Percentiles rank a stretch among this genome's conserved stretches.
Conservation (phyloP, 1,140 invertebrate genomes). For the Piezodorus guildinii region DNA sequence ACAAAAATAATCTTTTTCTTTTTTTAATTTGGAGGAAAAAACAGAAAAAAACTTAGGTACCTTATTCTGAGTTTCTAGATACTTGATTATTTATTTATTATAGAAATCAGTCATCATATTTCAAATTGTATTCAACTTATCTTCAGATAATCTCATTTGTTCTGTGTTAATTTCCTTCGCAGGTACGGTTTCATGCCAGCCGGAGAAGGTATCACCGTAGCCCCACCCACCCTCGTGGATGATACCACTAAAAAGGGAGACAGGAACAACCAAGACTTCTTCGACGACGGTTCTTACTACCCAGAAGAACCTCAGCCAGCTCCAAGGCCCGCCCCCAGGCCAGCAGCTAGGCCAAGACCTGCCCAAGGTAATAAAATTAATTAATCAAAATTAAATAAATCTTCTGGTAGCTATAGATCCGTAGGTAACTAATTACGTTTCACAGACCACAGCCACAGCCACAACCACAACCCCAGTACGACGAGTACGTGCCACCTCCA, state of each 20-base stretch:
- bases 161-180: background rate
- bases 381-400: no score
- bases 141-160: no score
- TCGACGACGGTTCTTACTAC: slow-evolving; percentile 30
- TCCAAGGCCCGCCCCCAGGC: slow-evolving; percentile 30
- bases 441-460: background rate
- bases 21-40: no score
- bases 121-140: no score
- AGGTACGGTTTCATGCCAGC: slow-evolving; percentile 68
- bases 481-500: background rate
- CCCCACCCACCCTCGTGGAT: slow-evolving; percentile 63
- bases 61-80: no score
- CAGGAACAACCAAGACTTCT: background rate
- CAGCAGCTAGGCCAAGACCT: slow-evolving; percentile 30
- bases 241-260: slow-evolving; percentile 36
- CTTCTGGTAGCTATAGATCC: no score
- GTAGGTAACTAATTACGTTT: no score
- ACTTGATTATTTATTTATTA: no score
- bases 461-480: slow-evolving; percentile 17
- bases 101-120: no score
- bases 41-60: no score
- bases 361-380: slow-evolving; percentile 15
- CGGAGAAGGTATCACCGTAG: slow-evolving; percentile 73
- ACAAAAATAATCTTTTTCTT: no score
- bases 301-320: slow-evolving; percentile 30